Base-by-base conservation (phyloP, 2,888 invertebrate species). In the Lasioglossum villosulum region DNA sequence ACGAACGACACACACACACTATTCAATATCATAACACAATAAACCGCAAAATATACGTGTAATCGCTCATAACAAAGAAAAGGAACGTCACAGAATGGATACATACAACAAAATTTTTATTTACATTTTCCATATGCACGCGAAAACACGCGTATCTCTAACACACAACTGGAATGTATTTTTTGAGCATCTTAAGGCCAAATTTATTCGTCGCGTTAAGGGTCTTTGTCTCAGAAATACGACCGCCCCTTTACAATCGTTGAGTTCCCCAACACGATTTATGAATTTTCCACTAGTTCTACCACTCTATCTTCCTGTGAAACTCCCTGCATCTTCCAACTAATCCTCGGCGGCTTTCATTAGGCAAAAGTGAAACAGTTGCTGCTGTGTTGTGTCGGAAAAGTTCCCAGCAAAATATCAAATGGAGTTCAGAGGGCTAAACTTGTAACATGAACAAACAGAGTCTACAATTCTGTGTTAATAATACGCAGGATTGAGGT, bases 341-440 rank as follows among this genome's bases (percentile, higher is more conserved):
- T 63, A 63, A 63, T 63, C 63, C 63, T 63, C 63, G 30, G 19
- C 30, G 30, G 30, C 63, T 63, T 63, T 63, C 63, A 63, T 63
- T 63, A 63, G 30, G 30, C 30, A 63, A 68, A 37, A 37, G 34
- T 68, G 68, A 37, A 68, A 34, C 34, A 23, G 12, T 68, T 68
- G 34, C 30, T 37, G 23, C 34, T 23, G 34, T 23, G 23, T 37
- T 68, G 68, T 23, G 34, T 23, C 34, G 68, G 19, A 68, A 68
- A 68, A 68, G 34, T 68, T 68, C 37, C 34, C 68, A 4, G 23
- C 23, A 37, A 68, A 68, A 68, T 68, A 68, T 68, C 34, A 68
- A 37, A 68, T 23, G 68, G 23, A 68, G 34, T 68, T 68, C 34
- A 63, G 30, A 63, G 68, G 10, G 8, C 1, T 37, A 10, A 23